phyloP scores from a whole-genome alignment of 2,888 invertebrate genomes.

The Caenorhabditis sp. region DNA sequence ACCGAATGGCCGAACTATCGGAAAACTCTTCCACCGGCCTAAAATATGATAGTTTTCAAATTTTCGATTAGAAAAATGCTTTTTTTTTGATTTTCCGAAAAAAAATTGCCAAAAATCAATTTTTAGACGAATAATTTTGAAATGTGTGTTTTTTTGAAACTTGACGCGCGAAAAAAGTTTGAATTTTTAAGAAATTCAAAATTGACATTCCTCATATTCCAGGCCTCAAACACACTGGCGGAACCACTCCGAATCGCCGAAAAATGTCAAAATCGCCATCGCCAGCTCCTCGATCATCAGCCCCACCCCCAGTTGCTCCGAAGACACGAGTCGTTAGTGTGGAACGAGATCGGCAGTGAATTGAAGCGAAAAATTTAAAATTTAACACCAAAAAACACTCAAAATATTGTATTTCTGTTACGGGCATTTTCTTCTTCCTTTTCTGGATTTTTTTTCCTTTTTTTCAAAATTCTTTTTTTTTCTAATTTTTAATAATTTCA shows the following conservation, averaged over 20 bases:
- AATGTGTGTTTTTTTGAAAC: no score
- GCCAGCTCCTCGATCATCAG: conserved; percentile 61
- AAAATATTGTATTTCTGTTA: background rate
- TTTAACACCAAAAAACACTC: background rate
- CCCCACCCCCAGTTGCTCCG: conserved; percentile 75
- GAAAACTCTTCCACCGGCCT: no score
- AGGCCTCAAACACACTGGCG: conserved; percentile 71
- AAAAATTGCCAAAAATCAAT: no score
- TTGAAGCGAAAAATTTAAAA: background rate
- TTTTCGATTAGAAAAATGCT: no score
- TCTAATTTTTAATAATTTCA: no score
- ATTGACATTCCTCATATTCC: conserved; percentile 23
- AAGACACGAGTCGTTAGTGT: conserved; percentile 71
- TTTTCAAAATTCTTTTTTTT: no score
- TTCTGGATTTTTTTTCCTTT: background rate
- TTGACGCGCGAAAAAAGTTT: no score
- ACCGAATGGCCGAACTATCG: no score
- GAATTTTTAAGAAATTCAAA: no score
- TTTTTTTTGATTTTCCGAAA: no score
- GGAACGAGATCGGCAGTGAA: conserved; percentile 70
- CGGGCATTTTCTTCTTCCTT: background rate
- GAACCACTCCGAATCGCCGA: conserved; percentile 64
- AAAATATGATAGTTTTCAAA: no score
- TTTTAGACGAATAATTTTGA: background rate
- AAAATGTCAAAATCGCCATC: conserved; percentile 65